These are phyloP conservation scores for Pseudomyrmex dendroicus DNA, from an alignment of 1,140 invertebrate species.

Conservation along the genomic window DNA sequence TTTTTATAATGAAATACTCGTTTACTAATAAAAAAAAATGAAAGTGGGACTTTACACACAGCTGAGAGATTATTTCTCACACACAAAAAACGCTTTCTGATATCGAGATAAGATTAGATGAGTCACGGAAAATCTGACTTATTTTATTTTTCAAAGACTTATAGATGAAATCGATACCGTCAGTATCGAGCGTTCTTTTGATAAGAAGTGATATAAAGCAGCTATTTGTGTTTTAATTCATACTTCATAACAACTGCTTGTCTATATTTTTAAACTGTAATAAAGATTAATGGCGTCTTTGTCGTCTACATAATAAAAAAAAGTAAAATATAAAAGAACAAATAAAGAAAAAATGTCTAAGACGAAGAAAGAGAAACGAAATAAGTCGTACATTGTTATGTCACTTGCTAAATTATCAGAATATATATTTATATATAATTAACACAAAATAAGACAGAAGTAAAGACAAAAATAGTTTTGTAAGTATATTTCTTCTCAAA, in stretches of 20 bases:
- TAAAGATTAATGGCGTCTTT: no score
- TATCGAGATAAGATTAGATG: not conserved
- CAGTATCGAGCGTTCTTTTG: not conserved
- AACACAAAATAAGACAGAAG: no score
- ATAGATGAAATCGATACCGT: conserved; percentile 17
- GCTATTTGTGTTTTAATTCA: not conserved
- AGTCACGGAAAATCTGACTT: not conserved
- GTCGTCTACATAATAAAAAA: no score
- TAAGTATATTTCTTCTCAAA: no score
- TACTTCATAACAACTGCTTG: not conserved
- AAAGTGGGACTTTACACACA: conserved; percentile 25
- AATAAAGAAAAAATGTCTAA: no score
- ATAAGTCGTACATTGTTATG: no score
- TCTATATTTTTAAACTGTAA: no score
- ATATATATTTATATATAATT: no score
- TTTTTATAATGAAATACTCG: not conserved
- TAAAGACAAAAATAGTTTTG: no score
- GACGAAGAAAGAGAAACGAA: no score
- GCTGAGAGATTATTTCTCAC: conserved; percentile 34
- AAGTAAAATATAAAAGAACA: no score
- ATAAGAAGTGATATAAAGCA: conserved; percentile 11
- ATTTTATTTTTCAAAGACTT: not conserved
- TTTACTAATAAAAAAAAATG: conserved; percentile 50
- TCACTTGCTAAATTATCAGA: no score
- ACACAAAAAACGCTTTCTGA: not conserved